These are phyloP conservation scores for Troilus luridus DNA, from an alignment of 2,888 invertebrate species.

Conservation along the genomic window DNA sequence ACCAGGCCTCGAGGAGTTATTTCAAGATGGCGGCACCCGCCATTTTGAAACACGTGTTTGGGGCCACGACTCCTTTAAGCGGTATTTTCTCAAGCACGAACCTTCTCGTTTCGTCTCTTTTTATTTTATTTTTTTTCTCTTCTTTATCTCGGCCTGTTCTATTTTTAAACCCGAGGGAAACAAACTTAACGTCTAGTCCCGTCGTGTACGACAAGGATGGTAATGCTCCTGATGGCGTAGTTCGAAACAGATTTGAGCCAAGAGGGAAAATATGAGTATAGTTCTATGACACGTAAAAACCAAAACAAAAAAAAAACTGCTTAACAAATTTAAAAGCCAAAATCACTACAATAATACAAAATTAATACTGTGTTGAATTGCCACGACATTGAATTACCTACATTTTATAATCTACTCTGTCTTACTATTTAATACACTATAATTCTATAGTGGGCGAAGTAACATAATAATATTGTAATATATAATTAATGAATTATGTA, in stretches of 20 bases:
- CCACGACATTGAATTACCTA: too few species aligned
- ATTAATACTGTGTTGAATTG: too few species aligned
- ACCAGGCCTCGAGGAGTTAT: slow-evolving; percentile 47
- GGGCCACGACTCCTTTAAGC: slow-evolving; percentile 53
- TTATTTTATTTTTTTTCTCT: background rate
- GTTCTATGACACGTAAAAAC: background rate
- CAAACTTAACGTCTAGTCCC: slow-evolving; percentile 35
- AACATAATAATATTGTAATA: too few species aligned
- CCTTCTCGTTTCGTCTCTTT: background rate
- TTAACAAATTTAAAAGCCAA: background rate
- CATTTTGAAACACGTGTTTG: slow-evolving; percentile 54
- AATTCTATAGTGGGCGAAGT: too few species aligned
- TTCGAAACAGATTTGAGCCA: background rate
- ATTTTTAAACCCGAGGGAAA: slow-evolving; percentile 50
- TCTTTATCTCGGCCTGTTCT: slow-evolving; percentile 23
- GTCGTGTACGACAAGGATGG: slow-evolving; percentile 11
- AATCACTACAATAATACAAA: background rate
- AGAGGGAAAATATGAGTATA: background rate
- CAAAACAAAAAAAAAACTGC: too few species aligned
- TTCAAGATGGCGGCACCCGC: slow-evolving; percentile 55
- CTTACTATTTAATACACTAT: too few species aligned
- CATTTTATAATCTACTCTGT: too few species aligned
- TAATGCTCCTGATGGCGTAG: background rate
- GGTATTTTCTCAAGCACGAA: slow-evolving; percentile 50
- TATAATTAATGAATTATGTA: too few species aligned